These are phyloP conservation scores for Styela clava DNA, from an alignment of 23 tunicate species.

Conservation along the genomic window DNA sequence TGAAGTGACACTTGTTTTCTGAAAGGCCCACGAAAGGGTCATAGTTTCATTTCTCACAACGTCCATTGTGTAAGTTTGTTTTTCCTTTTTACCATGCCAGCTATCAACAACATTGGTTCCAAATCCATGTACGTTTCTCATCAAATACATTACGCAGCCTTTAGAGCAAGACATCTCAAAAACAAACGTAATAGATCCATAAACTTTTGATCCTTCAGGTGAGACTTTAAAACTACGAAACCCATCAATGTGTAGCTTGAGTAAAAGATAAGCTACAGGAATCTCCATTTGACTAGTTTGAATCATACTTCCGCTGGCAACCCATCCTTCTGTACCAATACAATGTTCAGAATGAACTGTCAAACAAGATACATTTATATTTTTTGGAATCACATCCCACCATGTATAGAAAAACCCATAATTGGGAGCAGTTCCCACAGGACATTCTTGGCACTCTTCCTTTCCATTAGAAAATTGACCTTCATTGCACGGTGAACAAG, in stretches of 20 bases:
- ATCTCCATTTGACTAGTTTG: conserved; percentile 30
- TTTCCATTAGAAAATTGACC: conserved; percentile 74
- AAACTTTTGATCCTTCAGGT: conserved; percentile 11
- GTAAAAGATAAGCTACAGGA: conserved; percentile 59
- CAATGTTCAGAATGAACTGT: conserved; percentile 1
- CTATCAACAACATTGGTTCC: conserved; percentile 46
- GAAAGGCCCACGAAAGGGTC: conserved; percentile 74
- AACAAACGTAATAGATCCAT: conserved; percentile 57
- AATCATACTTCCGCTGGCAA: conserved; percentile 55
- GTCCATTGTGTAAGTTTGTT: conserved; percentile 44
- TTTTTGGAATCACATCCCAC: conserved; percentile 71
- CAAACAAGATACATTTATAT: conserved; percentile 60
- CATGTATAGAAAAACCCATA: conserved; percentile 54
- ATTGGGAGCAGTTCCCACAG: conserved; percentile 69
- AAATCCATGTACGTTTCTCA: conserved; percentile 39
- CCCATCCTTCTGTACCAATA: conserved; percentile 54
- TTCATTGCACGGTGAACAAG: conserved; percentile 47
- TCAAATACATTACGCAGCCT: conserved; percentile 68
- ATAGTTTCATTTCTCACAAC: conserved; percentile 32
- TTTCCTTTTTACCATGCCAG: conserved; percentile 54
- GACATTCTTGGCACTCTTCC: conserved; percentile 62
- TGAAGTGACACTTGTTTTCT: conserved; percentile 30
- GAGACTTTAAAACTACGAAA: conserved; percentile 19
- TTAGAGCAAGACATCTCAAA: conserved; percentile 55
- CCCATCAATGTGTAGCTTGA: conserved; percentile 42